phyloP scores from a whole-genome alignment of 2,888 invertebrate species.

The Sceliomorpha sp. region DNA sequence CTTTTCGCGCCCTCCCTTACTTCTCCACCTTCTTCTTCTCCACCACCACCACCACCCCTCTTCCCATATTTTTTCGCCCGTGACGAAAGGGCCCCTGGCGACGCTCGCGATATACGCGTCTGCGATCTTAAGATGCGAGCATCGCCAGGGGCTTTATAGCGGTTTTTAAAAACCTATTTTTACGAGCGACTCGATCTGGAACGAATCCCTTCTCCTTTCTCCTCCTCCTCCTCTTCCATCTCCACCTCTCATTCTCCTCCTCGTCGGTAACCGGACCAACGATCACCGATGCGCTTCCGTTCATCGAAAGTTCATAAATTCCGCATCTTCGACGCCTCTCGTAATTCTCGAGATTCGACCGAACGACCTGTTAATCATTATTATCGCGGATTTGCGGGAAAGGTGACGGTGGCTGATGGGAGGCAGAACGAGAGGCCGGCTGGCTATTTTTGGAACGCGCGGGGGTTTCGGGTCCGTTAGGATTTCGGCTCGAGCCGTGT shows the following conservation, averaged over 20 bases:
- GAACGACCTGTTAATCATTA: no score
- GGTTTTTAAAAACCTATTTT: conserved; percentile 50
- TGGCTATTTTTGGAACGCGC: no score
- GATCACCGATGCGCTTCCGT: conserved; percentile 33
- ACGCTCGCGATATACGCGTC: conserved; percentile 45
- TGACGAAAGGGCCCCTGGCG: conserved; percentile 61
- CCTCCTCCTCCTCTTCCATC: no score
- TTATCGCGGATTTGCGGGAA: no score
- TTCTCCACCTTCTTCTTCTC: conserved; percentile 20
- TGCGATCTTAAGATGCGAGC: conserved; percentile 33
- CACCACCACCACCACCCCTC: conserved; percentile 19
- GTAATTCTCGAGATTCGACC: no score
- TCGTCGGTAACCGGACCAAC: conserved; percentile 39
- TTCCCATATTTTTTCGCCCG: conserved; percentile 43
- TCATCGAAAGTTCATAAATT: conserved; percentile 5
- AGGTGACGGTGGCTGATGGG: no score
- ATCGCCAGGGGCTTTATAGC: conserved; percentile 44
- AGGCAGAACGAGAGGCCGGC: no score
- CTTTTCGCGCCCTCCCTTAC: conserved; percentile 18
- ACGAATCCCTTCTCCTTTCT: conserved; percentile 22
- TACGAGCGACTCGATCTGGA: conserved; percentile 30
- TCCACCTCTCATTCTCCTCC: conserved; percentile 13
- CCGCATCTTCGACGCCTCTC: no score
- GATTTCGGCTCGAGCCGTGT: no score
- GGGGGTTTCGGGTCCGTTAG: no score